Base-by-base conservation (phyloP, 1,140 invertebrate genomes). In the Heliconius himera region DNA sequence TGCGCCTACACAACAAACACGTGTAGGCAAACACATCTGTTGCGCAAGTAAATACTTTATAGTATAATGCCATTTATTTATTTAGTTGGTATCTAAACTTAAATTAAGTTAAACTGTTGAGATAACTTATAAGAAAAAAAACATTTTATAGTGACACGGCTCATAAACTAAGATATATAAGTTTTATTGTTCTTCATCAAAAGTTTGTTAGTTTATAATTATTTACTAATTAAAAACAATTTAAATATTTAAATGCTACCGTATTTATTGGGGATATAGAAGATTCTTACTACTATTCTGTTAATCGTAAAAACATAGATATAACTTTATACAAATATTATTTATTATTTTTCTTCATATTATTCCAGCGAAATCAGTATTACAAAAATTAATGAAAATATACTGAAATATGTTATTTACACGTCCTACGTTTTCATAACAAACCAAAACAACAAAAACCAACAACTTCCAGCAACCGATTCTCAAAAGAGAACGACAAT, bases 1-100 rank as follows among this genome's bases (percentile, higher is more conserved):
- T 66, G 60, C 60, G 60, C 60, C 60, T 66, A 66, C 60, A 66
- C 60, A 66, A 66, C 26, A 66, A 66, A 66, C 26, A 16, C n/a
- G 11, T 26, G 8, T 56, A 56, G 20, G n/a, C n/a, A 66, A 22
- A 22, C 22, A 66, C 22, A 66, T 4, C 3, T 5, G 5, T 66
- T 66, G n/a, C 60, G 22, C 13, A 66, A 66, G 60, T 29, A 16
- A 66, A 29, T 66, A 66, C 11, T 26, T 26, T 66, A 56, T 9
- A 56, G n/a, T 22, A 56, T n/a, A 26, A 16, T 54, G 20, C 8
- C 60, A 66, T 26, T 26, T 26, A 66, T 66, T 56, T 56, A 22
- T 56, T 22, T 56, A 56, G 54, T 11, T 22, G 26, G 22, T 13
- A 66, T 66, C 3, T 16, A 66, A 1, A 66, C 3, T 16, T 26